Evolutionary conservation across 1,140 invertebrate species (phyloP), one percentile per base, ranked within the genome.

Genomic region (Pemphigus obesinymphae): DNA sequence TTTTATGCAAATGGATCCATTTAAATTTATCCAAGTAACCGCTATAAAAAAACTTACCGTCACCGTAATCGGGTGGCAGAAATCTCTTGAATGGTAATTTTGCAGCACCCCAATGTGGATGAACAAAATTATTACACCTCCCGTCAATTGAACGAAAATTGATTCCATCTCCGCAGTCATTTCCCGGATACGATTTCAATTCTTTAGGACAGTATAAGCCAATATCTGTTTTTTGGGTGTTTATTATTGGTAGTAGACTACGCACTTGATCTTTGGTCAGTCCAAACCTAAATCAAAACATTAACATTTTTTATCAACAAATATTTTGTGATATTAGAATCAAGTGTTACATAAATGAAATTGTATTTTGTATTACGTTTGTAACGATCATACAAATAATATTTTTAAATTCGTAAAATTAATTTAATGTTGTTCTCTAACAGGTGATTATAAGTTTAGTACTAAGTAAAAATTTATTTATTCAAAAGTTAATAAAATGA

Each of bases 101-200:
- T 37, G 95, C 90, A 76, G 92, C 91, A 4, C 97, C 97, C 95
- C 95, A 96, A 17, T 91, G 90, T 8, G 96, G 91, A 86, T 97
- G 92, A 50, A 94, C 89, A 0, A 98, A 92, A 87, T 99, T 99
- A 88, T 99, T 99, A 87, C 97, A 99, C 85, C 94, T 92, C 0
- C 96, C 97, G 55, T 93, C 94, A 20, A 92, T 91, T 37, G 93
- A 93, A 66, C 97, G 89, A 86, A 92, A 95, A 85, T 92, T 93
- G 87, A 90, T 93, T 43, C 76, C 76, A 15, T 78, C 8, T 34
- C 76, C 53, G 10, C 76, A 80, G 6, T 92, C 92, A 3, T 92
- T 92, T 85, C 93, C 94, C 0, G 85, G 86, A 82, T 86, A 87
- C 82, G 94, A 92, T 7, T 93, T 92, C 84, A 96, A 89, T 85